Percentiles rank a stretch among this genome's conserved stretches.
phyloP scores from a whole-genome alignment of 2,113 vertebrate genomes.

The Notiomystis cincta region DNA sequence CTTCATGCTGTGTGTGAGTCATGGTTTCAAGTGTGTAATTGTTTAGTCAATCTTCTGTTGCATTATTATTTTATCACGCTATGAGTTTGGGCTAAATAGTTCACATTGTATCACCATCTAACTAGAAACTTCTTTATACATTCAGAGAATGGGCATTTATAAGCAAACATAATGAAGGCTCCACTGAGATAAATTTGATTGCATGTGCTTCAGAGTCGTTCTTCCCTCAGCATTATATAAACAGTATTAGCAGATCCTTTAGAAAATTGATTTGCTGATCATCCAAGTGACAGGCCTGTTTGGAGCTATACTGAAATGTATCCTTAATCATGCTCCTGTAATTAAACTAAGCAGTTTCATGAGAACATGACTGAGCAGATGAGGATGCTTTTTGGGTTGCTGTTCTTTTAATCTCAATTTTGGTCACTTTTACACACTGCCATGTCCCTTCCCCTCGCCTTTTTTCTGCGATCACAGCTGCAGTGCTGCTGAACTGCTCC shows the following conservation, averaged over 20 bases:
- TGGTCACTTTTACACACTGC: neutral
- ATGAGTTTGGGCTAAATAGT: neutral
- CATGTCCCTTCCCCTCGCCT: neutral
- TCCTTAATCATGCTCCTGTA: neutral
- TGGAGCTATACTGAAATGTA: neutral
- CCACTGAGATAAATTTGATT: neutral
- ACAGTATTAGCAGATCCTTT: neutral
- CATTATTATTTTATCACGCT: neutral
- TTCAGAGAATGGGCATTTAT: neutral
- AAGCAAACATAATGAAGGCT: neutral
- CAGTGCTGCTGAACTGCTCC: neutral
- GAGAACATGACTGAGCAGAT: neutral
- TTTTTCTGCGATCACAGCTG: neutral
- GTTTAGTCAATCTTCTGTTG: conserved; percentile 43
- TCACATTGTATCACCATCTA: neutral
- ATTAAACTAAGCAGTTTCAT: neutral
- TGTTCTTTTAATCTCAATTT: neutral
- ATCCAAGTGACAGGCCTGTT: neutral
- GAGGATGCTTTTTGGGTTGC: neutral
- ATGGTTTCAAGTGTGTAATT: conserved; percentile 22
- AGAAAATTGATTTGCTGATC: neutral
- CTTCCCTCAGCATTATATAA: neutral
- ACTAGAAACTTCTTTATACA: neutral
- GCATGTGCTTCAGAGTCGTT: neutral
- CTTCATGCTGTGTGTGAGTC: conserved; percentile 44